Evolutionary conservation across 1,140 invertebrate genomes (phyloP).

Genomic region (Homalodisca vitripennis): DNA sequence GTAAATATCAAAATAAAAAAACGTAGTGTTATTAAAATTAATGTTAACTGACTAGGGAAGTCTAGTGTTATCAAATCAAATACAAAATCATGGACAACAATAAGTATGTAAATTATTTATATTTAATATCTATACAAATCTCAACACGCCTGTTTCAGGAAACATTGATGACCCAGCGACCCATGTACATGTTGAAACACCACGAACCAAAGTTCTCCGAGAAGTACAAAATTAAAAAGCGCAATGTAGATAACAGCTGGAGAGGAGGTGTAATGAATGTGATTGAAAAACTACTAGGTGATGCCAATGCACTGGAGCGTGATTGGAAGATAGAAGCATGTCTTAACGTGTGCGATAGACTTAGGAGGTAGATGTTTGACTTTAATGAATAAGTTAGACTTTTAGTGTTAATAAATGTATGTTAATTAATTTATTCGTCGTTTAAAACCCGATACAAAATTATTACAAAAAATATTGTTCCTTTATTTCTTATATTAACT

Average conservation of each 20-base stretch:
- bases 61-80: too few species aligned
- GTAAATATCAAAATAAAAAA: too few species aligned
- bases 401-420: too few species aligned
- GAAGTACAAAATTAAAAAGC: not conserved
- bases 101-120: too few species aligned
- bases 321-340: not conserved
- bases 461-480: too few species aligned
- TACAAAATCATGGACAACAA: too few species aligned
- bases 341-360: not conserved
- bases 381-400: not conserved
- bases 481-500: too few species aligned
- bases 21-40: too few species aligned
- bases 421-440: too few species aligned
- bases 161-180: constrained; percentile 11
- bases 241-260: not conserved
- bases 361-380: not conserved
- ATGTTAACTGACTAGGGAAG: too few species aligned
- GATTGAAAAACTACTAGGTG: not conserved
- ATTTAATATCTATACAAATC: too few species aligned
- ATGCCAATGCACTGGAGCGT: not conserved
- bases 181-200: constrained; percentile 11
- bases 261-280: constrained; percentile 2
- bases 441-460: too few species aligned
- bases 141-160: not conserved
- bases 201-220: constrained; percentile 11